These are phyloP conservation scores for Turdus rufiventris DNA, from an alignment of 2,113 vertebrate species.

Conservation along the genomic window DNA sequence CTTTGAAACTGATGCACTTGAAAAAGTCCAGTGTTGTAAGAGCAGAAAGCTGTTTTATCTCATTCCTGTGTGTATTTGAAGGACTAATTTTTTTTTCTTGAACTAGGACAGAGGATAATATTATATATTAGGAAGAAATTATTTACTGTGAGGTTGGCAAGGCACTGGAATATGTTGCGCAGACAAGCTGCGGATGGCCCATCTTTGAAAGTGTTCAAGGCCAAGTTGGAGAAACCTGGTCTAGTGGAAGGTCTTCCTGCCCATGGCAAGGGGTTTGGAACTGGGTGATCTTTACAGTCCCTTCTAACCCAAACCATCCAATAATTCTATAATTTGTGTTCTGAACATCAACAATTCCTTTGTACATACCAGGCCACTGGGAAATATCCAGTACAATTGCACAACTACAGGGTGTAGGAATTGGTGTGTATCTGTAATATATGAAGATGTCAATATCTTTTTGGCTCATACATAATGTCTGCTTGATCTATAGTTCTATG, in stretches of 20 bases:
- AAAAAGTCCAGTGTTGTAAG: not conserved
- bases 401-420: not conserved
- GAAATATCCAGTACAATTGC: not conserved
- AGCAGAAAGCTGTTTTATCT: not conserved
- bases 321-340: not conserved
- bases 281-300: not conserved
- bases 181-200: not conserved
- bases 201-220: not conserved
- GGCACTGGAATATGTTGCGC: not conserved
- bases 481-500: not conserved
- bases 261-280: not conserved
- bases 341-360: not conserved
- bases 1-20: not conserved
- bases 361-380: not conserved
- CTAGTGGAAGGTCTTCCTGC: not conserved
- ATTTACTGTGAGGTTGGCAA: not conserved
- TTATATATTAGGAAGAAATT: not conserved
- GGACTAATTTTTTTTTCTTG: not conserved
- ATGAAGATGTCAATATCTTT: not conserved
- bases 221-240: not conserved
- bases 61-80: not conserved
- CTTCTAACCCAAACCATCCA: not conserved
- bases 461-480: not conserved
- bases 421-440: rapidly evolving
- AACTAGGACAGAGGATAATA: not conserved